phyloP scores from a whole-genome alignment of 1,140 invertebrate species.

The Bombyx mori region ASM3026992v2 NC_085130.1:18281501-18282000 shows the following conservation, averaged over 20 bases:
- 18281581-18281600: slow-evolving; percentile 44
- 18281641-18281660: slow-evolving; percentile 56
- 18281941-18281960: too few species aligned
- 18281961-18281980: too few species aligned
- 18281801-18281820: too few species aligned
- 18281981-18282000: too few species aligned
- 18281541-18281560: slow-evolving; percentile 31
- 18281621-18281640: slow-evolving; percentile 53
- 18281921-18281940: too few species aligned
- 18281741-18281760: background rate
- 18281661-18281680: slow-evolving; percentile 56
- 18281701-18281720: slow-evolving; percentile 39
- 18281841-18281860: too few species aligned
- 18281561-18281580: slow-evolving; percentile 46
- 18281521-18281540: slow-evolving; percentile 4
- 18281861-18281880: too few species aligned
- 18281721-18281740: slow-evolving; percentile 35
- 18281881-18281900: too few species aligned
- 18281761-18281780: background rate
- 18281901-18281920: too few species aligned
- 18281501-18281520: background rate
- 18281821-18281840: too few species aligned
- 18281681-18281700: slow-evolving; percentile 47
- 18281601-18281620: slow-evolving; percentile 59
- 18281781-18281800: too few species aligned